These are phyloP conservation scores for Allophyes oxyacanthae DNA, from an alignment of 2,888 invertebrate species.

Conservation along the genomic window DNA sequence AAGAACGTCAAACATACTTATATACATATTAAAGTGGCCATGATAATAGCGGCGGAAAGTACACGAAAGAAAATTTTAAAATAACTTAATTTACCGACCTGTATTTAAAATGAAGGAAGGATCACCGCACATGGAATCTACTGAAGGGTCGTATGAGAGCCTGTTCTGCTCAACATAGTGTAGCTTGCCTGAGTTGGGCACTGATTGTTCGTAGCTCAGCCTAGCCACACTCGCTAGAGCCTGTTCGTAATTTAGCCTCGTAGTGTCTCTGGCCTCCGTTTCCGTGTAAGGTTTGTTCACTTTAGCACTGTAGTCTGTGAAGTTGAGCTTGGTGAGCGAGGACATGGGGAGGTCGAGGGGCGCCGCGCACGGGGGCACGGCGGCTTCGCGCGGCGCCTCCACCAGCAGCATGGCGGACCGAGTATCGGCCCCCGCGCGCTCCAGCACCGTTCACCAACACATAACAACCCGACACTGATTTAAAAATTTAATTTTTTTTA, in stretches of 20 bases:
- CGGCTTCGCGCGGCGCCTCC: conserved; percentile 93
- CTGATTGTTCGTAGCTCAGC: conserved; percentile 79
- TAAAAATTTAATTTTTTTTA: conserved; percentile 22
- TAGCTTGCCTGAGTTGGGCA: conserved; percentile 70
- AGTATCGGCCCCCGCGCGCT: conserved; percentile 76
- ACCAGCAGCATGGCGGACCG: conserved; percentile 93
- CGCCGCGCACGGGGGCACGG: conserved; percentile 89
- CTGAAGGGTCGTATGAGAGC: conserved; percentile 76
- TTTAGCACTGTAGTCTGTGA: conserved; percentile 87
- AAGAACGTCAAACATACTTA: too few species aligned
- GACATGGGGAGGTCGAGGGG: conserved; percentile 84
- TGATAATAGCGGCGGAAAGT: too few species aligned
- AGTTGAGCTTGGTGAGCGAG: conserved; percentile 81
- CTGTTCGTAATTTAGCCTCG: conserved; percentile 80
- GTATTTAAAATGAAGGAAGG: conserved; percentile 76
- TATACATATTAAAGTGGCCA: too few species aligned
- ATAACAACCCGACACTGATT: conserved; percentile 66
- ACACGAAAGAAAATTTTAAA: background rate
- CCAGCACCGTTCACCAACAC: conserved; percentile 75
- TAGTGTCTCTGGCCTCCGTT: conserved; percentile 74
- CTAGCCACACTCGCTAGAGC: conserved; percentile 77
- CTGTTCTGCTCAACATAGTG: conserved; percentile 81
- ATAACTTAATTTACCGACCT: conserved; percentile 68
- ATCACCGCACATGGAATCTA: conserved; percentile 79
- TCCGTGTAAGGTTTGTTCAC: conserved; percentile 79